A percentile compares a stretch with the other conserved stretches of the same genome.
Evolutionary conservation across 2,888 invertebrate genomes (phyloP).

Genomic region (Cheilosia soror): DNA sequence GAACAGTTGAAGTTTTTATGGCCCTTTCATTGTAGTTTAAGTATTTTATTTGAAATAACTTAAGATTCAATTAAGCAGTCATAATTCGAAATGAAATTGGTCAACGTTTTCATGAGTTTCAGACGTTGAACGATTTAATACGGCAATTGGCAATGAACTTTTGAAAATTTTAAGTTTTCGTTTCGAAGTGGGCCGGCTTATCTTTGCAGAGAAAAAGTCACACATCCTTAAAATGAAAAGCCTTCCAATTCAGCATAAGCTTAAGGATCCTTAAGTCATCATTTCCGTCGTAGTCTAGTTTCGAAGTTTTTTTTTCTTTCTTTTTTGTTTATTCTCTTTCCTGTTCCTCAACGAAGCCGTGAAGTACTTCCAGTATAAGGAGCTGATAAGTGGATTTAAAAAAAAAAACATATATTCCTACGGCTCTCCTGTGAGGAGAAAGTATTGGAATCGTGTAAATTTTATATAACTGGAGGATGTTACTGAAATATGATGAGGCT

Average conservation of each 20-base stretch:
- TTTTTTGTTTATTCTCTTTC: background rate
- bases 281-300: constrained; percentile 66
- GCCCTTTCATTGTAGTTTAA: constrained; percentile 33
- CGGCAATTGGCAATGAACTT: background rate
- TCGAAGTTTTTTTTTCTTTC: constrained; percentile 42
- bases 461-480: background rate
- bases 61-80: background rate
- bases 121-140: constrained; percentile 25
- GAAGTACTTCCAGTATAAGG: constrained; percentile 62
- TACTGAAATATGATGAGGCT: too few relatives aligned
- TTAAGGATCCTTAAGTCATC: constrained; percentile 67
- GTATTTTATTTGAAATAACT: constrained; percentile 40
- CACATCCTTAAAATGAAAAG: constrained; percentile 39
- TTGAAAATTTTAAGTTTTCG: background rate
- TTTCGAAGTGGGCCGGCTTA: background rate
- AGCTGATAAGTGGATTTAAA: constrained; percentile 61
- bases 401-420: background rate
- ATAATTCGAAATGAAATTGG: background rate
- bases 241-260: constrained; percentile 64
- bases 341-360: constrained; percentile 38
- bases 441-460: background rate
- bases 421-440: background rate
- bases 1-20: constrained; percentile 54
- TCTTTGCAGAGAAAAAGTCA: constrained; percentile 6
- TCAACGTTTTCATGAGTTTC: constrained; percentile 14